A percentile compares a stretch with the other conserved stretches of the same genome.
phyloP scores from a whole-genome alignment of 2,797 vertebrate species.

The Poecilia gillii region DNA sequence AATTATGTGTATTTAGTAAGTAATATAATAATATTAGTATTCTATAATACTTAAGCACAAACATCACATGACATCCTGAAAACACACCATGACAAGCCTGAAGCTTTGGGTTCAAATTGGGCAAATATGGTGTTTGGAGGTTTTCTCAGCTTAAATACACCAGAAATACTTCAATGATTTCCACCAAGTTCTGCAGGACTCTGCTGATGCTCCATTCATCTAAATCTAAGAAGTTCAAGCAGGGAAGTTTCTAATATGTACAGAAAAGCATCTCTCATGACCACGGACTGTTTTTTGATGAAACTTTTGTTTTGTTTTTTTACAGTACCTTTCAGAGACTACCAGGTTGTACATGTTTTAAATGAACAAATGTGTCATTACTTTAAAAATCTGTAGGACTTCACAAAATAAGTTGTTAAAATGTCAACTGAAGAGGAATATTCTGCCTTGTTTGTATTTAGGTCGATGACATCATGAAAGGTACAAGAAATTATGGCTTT shows the following conservation, averaged over 20 bases:
- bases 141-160: background rate
- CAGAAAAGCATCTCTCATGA: background rate
- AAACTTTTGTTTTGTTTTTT: background rate
- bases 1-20: background rate
- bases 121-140: background rate
- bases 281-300: background rate
- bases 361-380: background rate
- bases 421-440: background rate
- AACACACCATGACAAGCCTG: background rate
- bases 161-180: background rate
- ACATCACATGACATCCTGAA: background rate
- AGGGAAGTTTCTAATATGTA: background rate
- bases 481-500: background rate
- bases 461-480: background rate
- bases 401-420: background rate
- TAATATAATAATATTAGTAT: background rate
- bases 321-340: background rate
- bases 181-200: background rate
- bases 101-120: background rate
- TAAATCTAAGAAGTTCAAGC: background rate
- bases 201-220: background rate
- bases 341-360: background rate
- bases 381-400: background rate
- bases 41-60: background rate
- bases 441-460: background rate